Percentiles rank a stretch among this genome's conserved stretches.
Conservation (phyloP, 2,113 vertebrate species). For the Tursiops truncatus region DNA sequence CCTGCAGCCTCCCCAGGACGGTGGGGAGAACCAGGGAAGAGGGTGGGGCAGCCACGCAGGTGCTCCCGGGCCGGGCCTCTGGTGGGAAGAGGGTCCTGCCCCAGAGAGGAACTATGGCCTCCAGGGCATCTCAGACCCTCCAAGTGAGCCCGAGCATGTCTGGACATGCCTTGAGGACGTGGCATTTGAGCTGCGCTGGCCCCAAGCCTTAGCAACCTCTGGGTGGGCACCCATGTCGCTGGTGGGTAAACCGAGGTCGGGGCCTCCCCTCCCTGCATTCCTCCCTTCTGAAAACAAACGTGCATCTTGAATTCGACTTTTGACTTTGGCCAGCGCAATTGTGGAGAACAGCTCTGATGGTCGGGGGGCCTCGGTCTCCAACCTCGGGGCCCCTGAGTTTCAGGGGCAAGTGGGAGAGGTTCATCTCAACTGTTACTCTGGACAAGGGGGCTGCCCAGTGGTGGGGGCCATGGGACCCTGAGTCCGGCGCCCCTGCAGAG, state of each 20-base stretch:
- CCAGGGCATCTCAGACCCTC: neutral
- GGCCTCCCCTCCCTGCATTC: fast-evolving
- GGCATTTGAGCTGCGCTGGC: fast-evolving
- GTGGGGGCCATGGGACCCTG: neutral
- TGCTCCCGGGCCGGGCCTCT: neutral
- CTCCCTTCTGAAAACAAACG: neutral
- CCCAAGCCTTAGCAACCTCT: fast-evolving
- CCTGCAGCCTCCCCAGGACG: neutral
- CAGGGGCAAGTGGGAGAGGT: fast-evolving
- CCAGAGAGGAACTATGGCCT: neutral
- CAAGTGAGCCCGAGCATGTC: fast-evolving
- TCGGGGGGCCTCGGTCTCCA: neutral
- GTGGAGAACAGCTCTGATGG: fast-evolving
- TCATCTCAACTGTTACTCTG: fast-evolving
- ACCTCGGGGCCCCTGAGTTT: neutral
- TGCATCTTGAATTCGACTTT: neutral
- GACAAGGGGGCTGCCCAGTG: fast-evolving
- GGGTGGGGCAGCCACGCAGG: fast-evolving
- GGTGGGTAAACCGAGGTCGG: neutral
- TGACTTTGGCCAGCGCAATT: neutral
- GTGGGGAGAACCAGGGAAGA: fast-evolving
- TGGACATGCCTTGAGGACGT: fast-evolving
- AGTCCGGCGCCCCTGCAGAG: neutral
- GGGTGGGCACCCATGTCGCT: fast-evolving
- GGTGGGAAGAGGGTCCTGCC: neutral